phyloP scores from a whole-genome alignment of 2,113 vertebrate species.

The Podiceps cristatus region DNA sequence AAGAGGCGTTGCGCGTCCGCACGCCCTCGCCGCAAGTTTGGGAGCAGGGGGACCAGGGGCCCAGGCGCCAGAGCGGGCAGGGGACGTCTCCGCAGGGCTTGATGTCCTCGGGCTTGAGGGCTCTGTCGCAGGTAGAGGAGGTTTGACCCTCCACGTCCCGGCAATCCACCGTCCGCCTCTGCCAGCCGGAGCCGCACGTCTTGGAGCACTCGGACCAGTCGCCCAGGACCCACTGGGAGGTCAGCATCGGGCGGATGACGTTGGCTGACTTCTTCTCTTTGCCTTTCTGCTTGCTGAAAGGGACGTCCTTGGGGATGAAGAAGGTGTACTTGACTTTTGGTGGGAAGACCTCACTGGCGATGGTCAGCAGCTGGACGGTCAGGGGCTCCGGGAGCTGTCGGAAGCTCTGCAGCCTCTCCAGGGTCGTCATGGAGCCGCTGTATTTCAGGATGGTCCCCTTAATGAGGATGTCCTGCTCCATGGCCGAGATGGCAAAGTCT shows the following conservation, averaged over 20 bases:
- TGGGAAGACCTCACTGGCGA: constrained; percentile 81
- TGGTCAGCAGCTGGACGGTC: constrained; percentile 88
- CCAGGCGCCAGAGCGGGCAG: constrained; percentile 87
- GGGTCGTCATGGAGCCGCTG: constrained; percentile 91
- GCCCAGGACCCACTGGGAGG: constrained; percentile 87
- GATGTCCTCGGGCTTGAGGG: constrained; percentile 87
- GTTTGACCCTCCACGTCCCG: constrained; percentile 79
- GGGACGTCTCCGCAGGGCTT: constrained; percentile 86
- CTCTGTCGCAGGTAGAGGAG: constrained; percentile 82
- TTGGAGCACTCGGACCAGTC: constrained; percentile 95
- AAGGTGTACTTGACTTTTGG: constrained; percentile 92
- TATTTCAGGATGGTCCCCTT: constrained; percentile 92
- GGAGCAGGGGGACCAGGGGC: constrained; percentile 86
- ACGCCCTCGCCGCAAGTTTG: constrained; percentile 81
- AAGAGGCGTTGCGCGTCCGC: constrained; percentile 77
- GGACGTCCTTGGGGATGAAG: constrained; percentile 87
- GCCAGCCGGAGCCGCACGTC: constrained; percentile 92
- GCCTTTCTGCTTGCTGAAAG: constrained; percentile 81
- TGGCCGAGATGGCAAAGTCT: constrained; percentile 88
- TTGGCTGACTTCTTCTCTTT: constrained; percentile 81
- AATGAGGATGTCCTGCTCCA: constrained; percentile 92
- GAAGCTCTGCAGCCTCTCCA: constrained; percentile 96
- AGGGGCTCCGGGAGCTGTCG: constrained; percentile 85
- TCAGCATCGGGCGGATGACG: constrained; percentile 81
- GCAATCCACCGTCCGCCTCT: constrained; percentile 89